Evolutionary conservation across 1,140 invertebrate genomes (phyloP), one percentile per base, ranked within the genome.

Genomic region (Sipha flava): DNA sequence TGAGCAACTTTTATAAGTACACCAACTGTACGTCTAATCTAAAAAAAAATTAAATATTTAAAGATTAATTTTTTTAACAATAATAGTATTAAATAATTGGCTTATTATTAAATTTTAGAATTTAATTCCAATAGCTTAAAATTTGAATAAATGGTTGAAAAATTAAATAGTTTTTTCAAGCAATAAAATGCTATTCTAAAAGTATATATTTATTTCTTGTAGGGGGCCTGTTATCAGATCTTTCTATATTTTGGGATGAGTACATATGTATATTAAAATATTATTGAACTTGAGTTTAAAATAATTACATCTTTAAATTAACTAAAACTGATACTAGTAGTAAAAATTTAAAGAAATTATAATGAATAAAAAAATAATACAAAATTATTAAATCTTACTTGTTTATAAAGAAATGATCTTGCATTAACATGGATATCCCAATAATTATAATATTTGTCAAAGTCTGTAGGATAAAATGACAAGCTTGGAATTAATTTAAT

Each of bases 401-500:
- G 80, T 73, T 82, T 82, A 26, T 82, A 82, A 26, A 82, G 70
- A 79, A 82, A 82, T 54, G 81, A 80, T 43, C 26, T 80, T 79
- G 80, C 81, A 45, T 70, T 31, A 52, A 77, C 29, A 29, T 29
- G n/a, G 37, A 81, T 45, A 62, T 79, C 62, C 81, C 80, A 82
- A 79, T 81, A 81, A 23, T 79, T 79, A 40, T 59, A 82, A 72
- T 79, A 70, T 21, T 81, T 62, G n/a, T 80, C 66, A 26, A 79
- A 31, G 5, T 79, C 75, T 59, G 75, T 47, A 12, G 45, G 59
- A 37, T 81, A 72, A 75, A 81, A 81, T 34, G 81, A 72, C 7
- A 45, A 31, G 1, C 80, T 70, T 62, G 80, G 81, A 43, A 72
- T 49, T n/a, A 82, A 54, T 49, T 73, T 49, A 59, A 81, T 37